Base-by-base conservation (phyloP, 2,113 vertebrate species). In the Entosphenus tridentatus region DNA sequence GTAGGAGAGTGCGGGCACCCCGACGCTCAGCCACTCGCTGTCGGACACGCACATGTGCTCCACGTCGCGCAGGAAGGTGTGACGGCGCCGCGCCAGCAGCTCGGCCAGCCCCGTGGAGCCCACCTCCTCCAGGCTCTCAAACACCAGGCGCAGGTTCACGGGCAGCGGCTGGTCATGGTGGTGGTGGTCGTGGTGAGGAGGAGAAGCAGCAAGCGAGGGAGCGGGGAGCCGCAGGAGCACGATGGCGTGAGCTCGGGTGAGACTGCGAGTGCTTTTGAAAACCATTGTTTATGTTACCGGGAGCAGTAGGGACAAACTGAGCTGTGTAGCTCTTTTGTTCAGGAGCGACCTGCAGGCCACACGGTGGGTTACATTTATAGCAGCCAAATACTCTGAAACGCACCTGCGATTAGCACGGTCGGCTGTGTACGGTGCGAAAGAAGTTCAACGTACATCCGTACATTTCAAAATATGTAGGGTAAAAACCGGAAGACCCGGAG, bases 81-180 rank as follows among this genome's bases (percentile, higher is more conserved):
- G 67, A 0, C 75, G 80, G 69, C 81, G 76, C 68, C 72, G 74
- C 39, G 54, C 18, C 55, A 81, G 71, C 17, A 83, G 56, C 12
- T 79, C 76, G 68, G 81, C 77, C 69, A 87, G 73, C 2, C 76
- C 80, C 67, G 73, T 57, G n/a, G 84, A 85, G 2, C 82, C 82
- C 2, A 75, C 79, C 75, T 87, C 83, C 69, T 85, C 83, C 80
- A 82, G 80, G 13, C 83, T 83, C 77, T 87, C 84, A 21, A 84
- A 76, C 71, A 85, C 57, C 73, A 84, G 79, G 70, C 82, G 82
- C 71, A 85, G 16, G 68, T 87, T 85, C 72, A 84, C 78, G 2
- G 83, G 83, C 55, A 81, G 17, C n/a, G 9, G 57, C 12, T 11
- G 3, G 6, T 54, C 3, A 8, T 21, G 17, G 17, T 21, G 17